A percentile compares a stretch with the other conserved stretches of the same genome.
Evolutionary conservation across 2,113 vertebrate genomes (phyloP).

Genomic region (Lethenteron reissneri): DNA sequence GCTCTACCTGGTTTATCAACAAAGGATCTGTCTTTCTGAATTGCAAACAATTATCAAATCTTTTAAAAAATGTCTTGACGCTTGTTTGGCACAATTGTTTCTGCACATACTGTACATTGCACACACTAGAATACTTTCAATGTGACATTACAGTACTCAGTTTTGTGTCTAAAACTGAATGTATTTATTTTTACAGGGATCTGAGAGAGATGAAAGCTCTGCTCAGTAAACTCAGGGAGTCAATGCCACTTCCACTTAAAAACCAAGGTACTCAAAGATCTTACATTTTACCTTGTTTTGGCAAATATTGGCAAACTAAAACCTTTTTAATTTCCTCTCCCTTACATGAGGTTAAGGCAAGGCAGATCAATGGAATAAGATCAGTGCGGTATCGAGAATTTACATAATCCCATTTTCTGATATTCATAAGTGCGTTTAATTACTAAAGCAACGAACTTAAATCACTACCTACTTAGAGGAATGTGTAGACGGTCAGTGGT

Average conservation of each 20-base stretch:
- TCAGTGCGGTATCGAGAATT: not conserved
- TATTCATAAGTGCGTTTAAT: not conserved
- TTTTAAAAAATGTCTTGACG: not conserved
- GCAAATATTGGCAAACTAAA: not conserved
- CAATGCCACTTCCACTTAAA: constrained; percentile 97
- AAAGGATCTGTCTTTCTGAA: not conserved
- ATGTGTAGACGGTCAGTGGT: no score
- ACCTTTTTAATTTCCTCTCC: not conserved
- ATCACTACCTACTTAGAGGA: no score
- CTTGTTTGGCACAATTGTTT: not conserved
- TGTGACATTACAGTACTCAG: constrained; percentile 7
- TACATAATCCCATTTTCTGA: not conserved
- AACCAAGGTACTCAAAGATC: constrained; percentile 54
- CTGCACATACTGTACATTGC: not conserved
- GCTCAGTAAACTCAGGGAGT: constrained; percentile 99
- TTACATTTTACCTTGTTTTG: constrained; percentile 9
- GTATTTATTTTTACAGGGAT: constrained; percentile 35
- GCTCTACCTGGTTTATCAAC: not conserved
- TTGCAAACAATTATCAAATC: not conserved
- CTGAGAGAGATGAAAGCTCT: constrained; percentile 98
- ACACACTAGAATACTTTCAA: not conserved
- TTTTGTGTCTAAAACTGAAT: constrained; percentile 13
- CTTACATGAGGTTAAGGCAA: not conserved
- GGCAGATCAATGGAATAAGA: not conserved
- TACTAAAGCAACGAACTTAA: no score